Percentiles rank a stretch among this genome's conserved stretches.
Conservation (phyloP, 2,888 invertebrate genomes). For the Exephanes ischioxanthus region DNA sequence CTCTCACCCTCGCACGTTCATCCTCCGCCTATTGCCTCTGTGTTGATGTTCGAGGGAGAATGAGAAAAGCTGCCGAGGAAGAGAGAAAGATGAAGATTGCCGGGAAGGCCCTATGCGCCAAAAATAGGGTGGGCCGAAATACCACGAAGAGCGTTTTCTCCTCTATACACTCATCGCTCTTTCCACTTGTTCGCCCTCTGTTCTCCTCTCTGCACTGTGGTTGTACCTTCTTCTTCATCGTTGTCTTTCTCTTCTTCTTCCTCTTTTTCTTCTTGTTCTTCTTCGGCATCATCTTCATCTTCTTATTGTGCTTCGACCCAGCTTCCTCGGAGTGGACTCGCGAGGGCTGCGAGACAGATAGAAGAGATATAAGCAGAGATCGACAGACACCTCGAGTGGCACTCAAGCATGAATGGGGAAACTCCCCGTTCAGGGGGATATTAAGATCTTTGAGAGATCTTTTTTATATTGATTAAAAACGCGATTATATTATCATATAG, state of each 20-base stretch:
- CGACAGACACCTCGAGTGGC: slow-evolving; percentile 45
- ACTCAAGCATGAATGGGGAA: slow-evolving; percentile 46
- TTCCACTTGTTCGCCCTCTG: slow-evolving; percentile 51
- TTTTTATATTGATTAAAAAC: slow-evolving; percentile 5
- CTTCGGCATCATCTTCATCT: neutral
- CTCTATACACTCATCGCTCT: slow-evolving; percentile 63
- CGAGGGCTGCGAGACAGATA: slow-evolving; percentile 12
- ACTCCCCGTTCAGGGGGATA: neutral
- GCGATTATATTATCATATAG: neutral
- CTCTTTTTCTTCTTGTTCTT: neutral
- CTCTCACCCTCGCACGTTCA: slow-evolving; percentile 23
- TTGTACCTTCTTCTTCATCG: slow-evolving; percentile 32
- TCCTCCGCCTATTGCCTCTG: slow-evolving; percentile 32
- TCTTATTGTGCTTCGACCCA: slow-evolving; percentile 6
- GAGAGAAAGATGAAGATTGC: slow-evolving; percentile 60
- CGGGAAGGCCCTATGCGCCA: slow-evolving; percentile 72
- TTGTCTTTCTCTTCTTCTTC: slow-evolving; percentile 30
- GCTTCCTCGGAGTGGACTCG: slow-evolving; percentile 13
- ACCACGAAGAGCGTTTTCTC: slow-evolving; percentile 64
- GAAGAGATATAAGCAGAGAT: slow-evolving; percentile 45
- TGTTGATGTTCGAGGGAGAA: slow-evolving; percentile 62
- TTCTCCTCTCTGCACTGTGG: slow-evolving; percentile 35
- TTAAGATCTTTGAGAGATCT: slow-evolving; percentile 17
- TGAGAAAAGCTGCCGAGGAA: slow-evolving; percentile 38
- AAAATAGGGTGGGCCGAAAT: slow-evolving; percentile 71